Conservation (phyloP, 2,888 invertebrate species). For the Caenorhabditis zanzibari region DNA sequence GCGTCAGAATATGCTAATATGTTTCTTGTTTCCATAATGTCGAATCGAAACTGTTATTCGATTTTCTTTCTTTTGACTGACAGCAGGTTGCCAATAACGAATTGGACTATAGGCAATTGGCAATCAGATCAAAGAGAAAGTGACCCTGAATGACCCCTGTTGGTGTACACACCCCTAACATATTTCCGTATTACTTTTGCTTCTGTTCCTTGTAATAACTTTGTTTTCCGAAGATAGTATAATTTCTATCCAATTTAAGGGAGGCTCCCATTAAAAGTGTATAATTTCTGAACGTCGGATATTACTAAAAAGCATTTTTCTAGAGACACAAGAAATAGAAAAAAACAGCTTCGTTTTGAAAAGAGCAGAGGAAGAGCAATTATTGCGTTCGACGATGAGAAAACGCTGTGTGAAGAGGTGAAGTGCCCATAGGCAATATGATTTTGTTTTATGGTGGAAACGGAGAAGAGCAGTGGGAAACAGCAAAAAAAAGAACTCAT, state of each 20-base stretch:
- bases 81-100: slow-evolving; percentile 23
- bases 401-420: slow-evolving; percentile 43
- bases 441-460: slow-evolving; percentile 56
- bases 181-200: background rate
- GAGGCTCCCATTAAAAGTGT: too few relatives aligned
- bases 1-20: slow-evolving; percentile 36
- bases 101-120: slow-evolving; percentile 12
- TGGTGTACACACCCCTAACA: slow-evolving; percentile 25
- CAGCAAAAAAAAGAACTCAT: background rate
- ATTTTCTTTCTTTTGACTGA: background rate
- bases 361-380: slow-evolving; percentile 43
- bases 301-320: background rate
- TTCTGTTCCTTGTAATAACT: background rate
- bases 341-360: slow-evolving; percentile 20
- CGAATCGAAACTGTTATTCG: slow-evolving; percentile 17
- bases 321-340: slow-evolving; percentile 4
- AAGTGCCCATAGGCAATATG: slow-evolving; percentile 61
- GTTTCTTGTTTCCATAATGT: background rate
- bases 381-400: slow-evolving; percentile 58
- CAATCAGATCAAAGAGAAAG: slow-evolving; percentile 58
- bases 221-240: background rate
- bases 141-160: slow-evolving; percentile 21
- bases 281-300: too few relatives aligned
- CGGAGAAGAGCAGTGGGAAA: slow-evolving; percentile 24
- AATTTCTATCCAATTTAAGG: too few relatives aligned